phyloP scores from a whole-genome alignment of 1,140 invertebrate genomes.

The Homalodisca vitripennis region DNA sequence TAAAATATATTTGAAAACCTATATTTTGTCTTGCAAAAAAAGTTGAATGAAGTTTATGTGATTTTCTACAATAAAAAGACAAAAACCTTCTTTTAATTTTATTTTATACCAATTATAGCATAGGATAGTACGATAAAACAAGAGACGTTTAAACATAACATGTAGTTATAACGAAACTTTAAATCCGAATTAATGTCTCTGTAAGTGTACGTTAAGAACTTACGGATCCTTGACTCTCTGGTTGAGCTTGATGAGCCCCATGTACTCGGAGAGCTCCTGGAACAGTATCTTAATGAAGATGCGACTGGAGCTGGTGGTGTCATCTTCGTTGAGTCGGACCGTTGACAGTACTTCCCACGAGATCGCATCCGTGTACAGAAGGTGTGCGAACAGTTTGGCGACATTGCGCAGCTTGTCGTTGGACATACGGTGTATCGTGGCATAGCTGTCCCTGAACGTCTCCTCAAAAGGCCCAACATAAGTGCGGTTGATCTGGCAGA shows the following conservation, averaged over 20 bases:
- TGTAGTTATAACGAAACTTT: too few species aligned
- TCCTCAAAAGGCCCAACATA: conserved; percentile 93
- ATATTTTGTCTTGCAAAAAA: too few species aligned
- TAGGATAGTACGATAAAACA: too few species aligned
- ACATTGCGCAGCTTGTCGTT: conserved; percentile 98
- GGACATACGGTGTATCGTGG: conserved; percentile 90
- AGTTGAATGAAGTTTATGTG: too few species aligned
- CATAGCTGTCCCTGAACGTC: conserved; percentile 95
- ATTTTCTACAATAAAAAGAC: too few species aligned
- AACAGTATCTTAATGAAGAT: conserved; percentile 99
- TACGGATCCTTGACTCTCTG: conserved; percentile 83
- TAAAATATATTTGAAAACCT: too few species aligned
- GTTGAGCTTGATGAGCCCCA: conserved; percentile 92
- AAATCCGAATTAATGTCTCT: too few species aligned
- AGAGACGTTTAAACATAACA: too few species aligned
- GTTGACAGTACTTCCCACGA: conserved; percentile 86
- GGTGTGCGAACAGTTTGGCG: conserved; percentile 96
- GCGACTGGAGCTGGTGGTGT: conserved; percentile 94
- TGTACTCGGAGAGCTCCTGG: conserved; percentile 94
- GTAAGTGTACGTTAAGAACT: conserved; percentile 44
- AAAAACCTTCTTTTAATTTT: too few species aligned
- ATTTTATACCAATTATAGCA: too few species aligned
- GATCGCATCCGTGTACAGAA: conserved; percentile 96
- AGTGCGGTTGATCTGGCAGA: conserved; percentile 88
- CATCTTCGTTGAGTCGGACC: conserved; percentile 93